These are phyloP conservation scores for Sinocyclocheilus rhinocerous DNA, from an alignment of 2,113 vertebrate species.

Conservation along the genomic window DNA sequence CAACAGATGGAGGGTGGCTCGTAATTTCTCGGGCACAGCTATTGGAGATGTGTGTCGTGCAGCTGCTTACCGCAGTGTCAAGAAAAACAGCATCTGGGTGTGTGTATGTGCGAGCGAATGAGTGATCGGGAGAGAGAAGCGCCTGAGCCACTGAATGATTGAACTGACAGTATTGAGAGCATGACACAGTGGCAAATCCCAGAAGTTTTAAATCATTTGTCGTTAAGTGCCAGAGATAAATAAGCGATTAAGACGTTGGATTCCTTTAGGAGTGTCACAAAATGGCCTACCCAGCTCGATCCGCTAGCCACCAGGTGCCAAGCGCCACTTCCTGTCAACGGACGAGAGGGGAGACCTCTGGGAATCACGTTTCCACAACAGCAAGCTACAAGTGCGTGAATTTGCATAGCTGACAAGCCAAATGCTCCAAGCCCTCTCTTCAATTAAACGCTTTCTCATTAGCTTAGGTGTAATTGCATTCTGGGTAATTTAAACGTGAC, in stretches of 20 bases:
- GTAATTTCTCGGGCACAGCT: neutral
- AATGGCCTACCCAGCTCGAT: neutral
- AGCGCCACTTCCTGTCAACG: neutral
- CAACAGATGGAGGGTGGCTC: conserved; percentile 37
- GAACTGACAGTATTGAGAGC: neutral
- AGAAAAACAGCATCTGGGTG: conserved; percentile 37
- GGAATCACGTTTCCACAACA: conserved; percentile 11
- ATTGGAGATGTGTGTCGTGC: conserved; percentile 20
- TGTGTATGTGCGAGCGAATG: neutral
- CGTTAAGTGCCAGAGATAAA: conserved; percentile 39
- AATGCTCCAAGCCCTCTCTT: conserved; percentile 37
- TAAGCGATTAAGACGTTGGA: conserved; percentile 31
- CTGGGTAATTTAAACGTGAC: conserved; percentile 50
- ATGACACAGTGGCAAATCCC: conserved; percentile 15
- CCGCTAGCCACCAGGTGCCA: conserved; percentile 24
- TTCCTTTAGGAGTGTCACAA: neutral
- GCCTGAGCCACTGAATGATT: conserved; percentile 6
- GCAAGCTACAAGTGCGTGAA: conserved; percentile 34
- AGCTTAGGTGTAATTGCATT: conserved; percentile 50
- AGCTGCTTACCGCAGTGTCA: conserved; percentile 33
- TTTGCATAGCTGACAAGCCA: conserved; percentile 48
- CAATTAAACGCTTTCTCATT: conserved; percentile 57
- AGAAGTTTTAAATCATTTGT: conserved; percentile 21
- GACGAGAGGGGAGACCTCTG: conserved; percentile 14
- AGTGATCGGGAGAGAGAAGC: neutral